These are phyloP conservation scores for Drosophila sp. DNA, from an alignment of 1,140 invertebrate species.

Conservation along the genomic window DNA sequence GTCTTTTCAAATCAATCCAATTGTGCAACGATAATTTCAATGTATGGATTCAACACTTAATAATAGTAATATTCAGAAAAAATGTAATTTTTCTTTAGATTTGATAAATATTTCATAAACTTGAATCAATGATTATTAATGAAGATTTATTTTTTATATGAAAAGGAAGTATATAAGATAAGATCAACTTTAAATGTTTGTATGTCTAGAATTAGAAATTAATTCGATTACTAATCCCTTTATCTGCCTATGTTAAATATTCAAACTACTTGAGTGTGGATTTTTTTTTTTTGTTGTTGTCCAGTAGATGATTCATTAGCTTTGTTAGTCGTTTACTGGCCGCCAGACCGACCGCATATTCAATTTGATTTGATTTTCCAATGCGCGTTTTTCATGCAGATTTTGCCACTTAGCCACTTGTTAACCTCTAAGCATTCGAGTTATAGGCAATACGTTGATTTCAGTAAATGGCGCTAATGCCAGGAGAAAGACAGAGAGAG, in stretches of 20 bases:
- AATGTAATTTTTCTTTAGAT: too few species aligned
- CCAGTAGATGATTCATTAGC: background rate
- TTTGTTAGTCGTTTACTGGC: constrained; percentile 13
- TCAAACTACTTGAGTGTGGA: constrained; percentile 9
- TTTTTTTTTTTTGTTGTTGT: constrained; percentile 10
- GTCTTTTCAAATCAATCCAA: too few species aligned
- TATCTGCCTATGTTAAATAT: background rate
- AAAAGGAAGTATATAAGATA: too few species aligned
- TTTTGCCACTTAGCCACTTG: constrained; percentile 66
- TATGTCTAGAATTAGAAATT: too few species aligned
- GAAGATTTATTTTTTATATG: too few species aligned
- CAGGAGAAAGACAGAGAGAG: constrained; percentile 33
- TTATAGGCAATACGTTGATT: constrained; percentile 38
- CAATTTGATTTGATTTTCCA: constrained; percentile 52
- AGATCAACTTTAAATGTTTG: too few species aligned
- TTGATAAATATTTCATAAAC: too few species aligned
- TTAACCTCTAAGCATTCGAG: constrained; percentile 49
- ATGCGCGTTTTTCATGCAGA: constrained; percentile 64
- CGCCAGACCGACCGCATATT: background rate
- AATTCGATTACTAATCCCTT: too few species aligned
- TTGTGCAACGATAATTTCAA: too few species aligned
- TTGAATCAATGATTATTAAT: too few species aligned
- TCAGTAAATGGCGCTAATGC: constrained; percentile 71
- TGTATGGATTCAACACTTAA: too few species aligned
- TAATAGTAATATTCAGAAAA: too few species aligned